Percentiles rank a stretch among this genome's conserved stretches.
Conservation (phyloP, 2,888 invertebrate genomes). For the Lasioglossum lativentre region DNA sequence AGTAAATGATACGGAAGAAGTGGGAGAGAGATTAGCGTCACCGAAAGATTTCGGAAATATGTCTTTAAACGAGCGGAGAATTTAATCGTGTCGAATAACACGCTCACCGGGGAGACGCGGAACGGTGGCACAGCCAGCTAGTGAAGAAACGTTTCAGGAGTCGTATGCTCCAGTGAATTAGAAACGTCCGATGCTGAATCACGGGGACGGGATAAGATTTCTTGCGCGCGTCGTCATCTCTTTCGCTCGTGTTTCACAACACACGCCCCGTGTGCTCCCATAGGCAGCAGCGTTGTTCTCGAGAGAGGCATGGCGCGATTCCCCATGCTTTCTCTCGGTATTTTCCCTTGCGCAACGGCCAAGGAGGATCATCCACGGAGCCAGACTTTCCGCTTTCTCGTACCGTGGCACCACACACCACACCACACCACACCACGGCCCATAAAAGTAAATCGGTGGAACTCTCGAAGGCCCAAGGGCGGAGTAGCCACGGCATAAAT, state of each 20-base stretch:
- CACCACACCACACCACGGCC: not conserved
- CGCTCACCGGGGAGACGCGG: not conserved
- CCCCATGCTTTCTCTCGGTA: constrained; percentile 31
- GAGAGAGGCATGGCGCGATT: not conserved
- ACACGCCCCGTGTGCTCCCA: not conserved
- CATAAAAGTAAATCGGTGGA: constrained; percentile 64
- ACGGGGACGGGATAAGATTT: constrained; percentile 8
- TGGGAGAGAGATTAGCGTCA: constrained; percentile 27
- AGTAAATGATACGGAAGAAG: constrained; percentile 24
- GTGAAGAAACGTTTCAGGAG: not conserved
- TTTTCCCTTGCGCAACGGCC: constrained; percentile 52
- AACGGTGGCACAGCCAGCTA: not conserved
- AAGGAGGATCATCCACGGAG: constrained; percentile 9
- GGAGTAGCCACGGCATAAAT: constrained; percentile 68
- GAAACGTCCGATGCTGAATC: constrained; percentile 3
- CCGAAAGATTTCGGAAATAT: constrained; percentile 18
- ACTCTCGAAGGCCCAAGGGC: constrained; percentile 55
- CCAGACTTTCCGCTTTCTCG: constrained; percentile 49
- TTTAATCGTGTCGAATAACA: constrained; percentile 25
- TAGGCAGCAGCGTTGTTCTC: not conserved
- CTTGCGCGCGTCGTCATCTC: constrained; percentile 36
- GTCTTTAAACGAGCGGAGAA: constrained; percentile 7
- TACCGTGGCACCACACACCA: constrained; percentile 4
- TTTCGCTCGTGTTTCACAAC: constrained; percentile 33
- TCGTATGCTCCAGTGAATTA: constrained; percentile 30